Percentiles rank a stretch among this genome's conserved stretches.
These are phyloP conservation scores for Anastrepha ludens DNA, from an alignment of 1,140 invertebrate species.

Conservation along the genomic window DNA sequence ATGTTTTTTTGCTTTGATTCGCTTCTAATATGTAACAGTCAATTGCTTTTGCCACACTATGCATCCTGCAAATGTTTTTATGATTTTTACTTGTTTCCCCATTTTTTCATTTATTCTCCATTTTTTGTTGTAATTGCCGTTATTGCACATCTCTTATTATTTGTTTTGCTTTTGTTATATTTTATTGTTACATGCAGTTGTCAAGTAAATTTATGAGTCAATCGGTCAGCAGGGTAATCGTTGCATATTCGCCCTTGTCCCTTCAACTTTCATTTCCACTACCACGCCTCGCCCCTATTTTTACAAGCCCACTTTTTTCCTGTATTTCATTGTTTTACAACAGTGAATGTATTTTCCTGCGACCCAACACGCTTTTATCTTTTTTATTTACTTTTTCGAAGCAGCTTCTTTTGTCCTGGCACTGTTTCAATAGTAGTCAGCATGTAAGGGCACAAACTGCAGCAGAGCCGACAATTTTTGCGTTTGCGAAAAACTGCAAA, in stretches of 20 bases:
- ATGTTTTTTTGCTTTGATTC: too few species aligned
- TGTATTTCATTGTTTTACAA: neutral
- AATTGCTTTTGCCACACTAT: too few species aligned
- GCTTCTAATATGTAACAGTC: too few species aligned
- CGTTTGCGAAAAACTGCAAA: neutral
- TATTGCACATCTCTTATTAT: neutral
- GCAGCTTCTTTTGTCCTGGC: conserved; percentile 6
- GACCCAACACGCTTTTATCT: neutral
- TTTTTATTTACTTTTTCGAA: neutral
- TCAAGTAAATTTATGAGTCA: conserved; percentile 50
- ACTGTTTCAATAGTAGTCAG: neutral
- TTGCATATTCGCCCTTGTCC: neutral
- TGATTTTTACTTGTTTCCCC: neutral
- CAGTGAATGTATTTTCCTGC: neutral
- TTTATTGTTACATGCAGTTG: conserved; percentile 35
- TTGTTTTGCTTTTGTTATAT: neutral
- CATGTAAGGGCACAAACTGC: neutral
- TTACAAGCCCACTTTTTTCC: neutral
- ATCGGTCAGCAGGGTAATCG: conserved; percentile 35
- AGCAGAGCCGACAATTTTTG: neutral
- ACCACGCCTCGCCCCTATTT: neutral
- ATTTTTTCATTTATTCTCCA: neutral
- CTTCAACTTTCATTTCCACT: neutral
- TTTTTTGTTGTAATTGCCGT: neutral
- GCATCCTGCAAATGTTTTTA: too few species aligned